Percentiles rank a stretch among this genome's conserved stretches.
Conservation (phyloP, 2,888 invertebrate genomes). For the Plagiodera versicolora region DNA sequence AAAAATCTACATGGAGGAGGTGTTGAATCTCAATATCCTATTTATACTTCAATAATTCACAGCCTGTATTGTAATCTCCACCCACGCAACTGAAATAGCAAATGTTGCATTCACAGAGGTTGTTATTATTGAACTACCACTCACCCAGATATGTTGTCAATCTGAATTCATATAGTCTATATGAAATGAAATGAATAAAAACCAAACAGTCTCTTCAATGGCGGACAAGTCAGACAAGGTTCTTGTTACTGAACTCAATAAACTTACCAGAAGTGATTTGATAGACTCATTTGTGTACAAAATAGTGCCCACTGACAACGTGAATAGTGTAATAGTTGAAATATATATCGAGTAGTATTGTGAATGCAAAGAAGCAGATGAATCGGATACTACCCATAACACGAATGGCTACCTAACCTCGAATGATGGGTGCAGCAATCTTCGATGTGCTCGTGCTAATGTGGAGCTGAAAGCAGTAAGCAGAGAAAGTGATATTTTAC, state of each 20-base stretch:
- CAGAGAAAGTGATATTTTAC: conserved; percentile 1
- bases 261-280: conserved; percentile 7
- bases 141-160: no score
- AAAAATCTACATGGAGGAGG: no score
- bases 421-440: not conserved
- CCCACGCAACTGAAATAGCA: no score
- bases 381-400: not conserved
- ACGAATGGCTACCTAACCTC: not conserved
- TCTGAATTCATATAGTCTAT: no score
- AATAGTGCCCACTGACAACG: conserved; percentile 2
- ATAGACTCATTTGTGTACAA: conserved; percentile 4
- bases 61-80: no score
- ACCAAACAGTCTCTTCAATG: no score
- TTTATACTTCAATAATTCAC: no score
- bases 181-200: no score
- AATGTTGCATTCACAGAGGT: no score
- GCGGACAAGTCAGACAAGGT: conserved; percentile 6
- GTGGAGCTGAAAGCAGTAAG: conserved; percentile 5
- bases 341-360: not conserved
- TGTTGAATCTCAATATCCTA: no score
- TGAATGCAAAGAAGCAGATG: not conserved
- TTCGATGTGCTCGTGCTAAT: conserved; percentile 1
- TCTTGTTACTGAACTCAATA: conserved; percentile 2
- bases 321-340: conserved; percentile 1
- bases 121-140: no score